Conservation (phyloP, 2,113 vertebrate species). For the Chlamydotis undulata region DNA sequence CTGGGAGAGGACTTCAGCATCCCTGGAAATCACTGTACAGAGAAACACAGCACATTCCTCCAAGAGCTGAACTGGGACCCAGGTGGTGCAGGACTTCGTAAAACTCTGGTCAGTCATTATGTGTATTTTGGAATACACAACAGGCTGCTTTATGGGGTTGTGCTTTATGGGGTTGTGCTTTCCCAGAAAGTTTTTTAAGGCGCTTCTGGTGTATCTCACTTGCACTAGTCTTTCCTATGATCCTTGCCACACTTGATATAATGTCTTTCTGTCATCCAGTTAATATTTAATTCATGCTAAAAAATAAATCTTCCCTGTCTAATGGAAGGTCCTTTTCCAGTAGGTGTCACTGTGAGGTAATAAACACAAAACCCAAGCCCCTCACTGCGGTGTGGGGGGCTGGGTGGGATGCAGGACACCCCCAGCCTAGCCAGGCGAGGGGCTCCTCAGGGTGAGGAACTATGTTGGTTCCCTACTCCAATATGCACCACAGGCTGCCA, state of each 20-base stretch:
- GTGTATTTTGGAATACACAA: accelerated
- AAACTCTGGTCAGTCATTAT: accelerated
- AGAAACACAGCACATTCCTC: accelerated
- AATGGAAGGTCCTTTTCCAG: neutral
- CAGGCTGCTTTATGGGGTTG: neutral
- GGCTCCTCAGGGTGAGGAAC: neutral
- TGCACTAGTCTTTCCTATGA: neutral
- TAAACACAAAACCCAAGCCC: neutral
- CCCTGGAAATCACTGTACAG: accelerated
- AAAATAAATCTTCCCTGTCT: neutral
- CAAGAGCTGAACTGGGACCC: neutral
- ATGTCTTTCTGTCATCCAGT: neutral
- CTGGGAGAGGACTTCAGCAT: neutral
- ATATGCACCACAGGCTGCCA: neutral
- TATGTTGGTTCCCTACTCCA: neutral
- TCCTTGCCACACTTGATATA: neutral
- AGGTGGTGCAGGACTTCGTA: neutral
- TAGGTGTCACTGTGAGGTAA: slow-evolving; percentile 33
- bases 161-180: accelerated
- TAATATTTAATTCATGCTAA: neutral
- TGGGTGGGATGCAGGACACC: accelerated
- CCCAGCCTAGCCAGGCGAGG: accelerated
- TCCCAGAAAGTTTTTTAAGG: neutral
- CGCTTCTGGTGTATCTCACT: neutral
- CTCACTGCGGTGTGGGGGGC: accelerated